Base-by-base conservation (phyloP, 2,113 vertebrate genomes). In the Chloebia gouldiae region DNA sequence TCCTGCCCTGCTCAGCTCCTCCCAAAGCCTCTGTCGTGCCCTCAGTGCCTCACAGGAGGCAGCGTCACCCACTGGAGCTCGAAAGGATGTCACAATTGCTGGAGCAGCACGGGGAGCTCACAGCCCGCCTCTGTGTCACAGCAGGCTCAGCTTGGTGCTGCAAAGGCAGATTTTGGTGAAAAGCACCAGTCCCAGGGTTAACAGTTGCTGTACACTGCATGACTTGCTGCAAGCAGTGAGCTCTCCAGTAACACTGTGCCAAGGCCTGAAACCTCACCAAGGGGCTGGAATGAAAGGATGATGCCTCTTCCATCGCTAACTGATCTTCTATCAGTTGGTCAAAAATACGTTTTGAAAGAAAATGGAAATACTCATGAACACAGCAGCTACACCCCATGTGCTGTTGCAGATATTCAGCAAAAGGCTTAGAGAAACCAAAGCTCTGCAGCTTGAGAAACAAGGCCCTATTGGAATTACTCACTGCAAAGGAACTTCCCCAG, bases 61-160 rank as follows among this genome's bases (percentile, higher is more conserved):
- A 42, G 81, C 44, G 3, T 73, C 64, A 35, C 90, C 61, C 35
- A 0, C 49, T 4, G 78, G 71, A 81, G 59, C 86, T 71, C 35
- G 24, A 19, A 57, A 59, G 75, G 88, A 49, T 45, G 60, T 63
- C 51, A 49, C 6, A 1, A 70, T 11, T 12, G 59, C 18, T 8
- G 1, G 60, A 15, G 81, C 64, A 42, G 93, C 93, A 19, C 0
- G 47, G 51, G 59, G 47, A 73, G 56, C 39, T n/a, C 64, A 21
- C 47, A 35, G 50, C 72, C 65, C 1, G 3, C 68, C 61, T 47
- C 70, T 54, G 35, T 1, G 0, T 2, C 3, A 12, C 13, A 81
- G 75, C 11, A 7, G 71, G 54, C 40, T 83, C 91, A 42, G 80
- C 63, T 75, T 40, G 4, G 10, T 27, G 71, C 86, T 51, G 19